Evolutionary conservation across 2,888 invertebrate species (phyloP), one percentile per base, ranked within the genome.

Genomic region (Parnassius glacialis): DNA sequence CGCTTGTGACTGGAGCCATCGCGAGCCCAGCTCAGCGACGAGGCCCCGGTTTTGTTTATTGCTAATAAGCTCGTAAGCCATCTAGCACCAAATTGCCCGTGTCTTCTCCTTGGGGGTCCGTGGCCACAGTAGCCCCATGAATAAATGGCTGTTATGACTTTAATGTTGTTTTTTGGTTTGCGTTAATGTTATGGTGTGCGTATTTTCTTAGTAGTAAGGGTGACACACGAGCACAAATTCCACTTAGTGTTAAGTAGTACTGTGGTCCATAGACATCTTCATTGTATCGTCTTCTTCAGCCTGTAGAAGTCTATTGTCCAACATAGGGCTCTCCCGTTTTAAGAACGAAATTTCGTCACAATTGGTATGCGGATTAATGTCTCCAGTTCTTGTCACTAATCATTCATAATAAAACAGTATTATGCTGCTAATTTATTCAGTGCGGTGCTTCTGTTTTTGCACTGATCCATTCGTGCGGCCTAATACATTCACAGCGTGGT

Each of bases 1-100:
- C 44, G 63, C 70, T 62, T 63, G 61, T 70, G 56, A 64, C 68
- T 65, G 65, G 66, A 61, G 64, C 64, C 60, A 68, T 64, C 64
- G 9, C 12, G n/a, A 2, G 3, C 9, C 0, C 45, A 11, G 53
- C 48, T 42, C 52, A 42, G 52, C 52, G 58, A 16, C 51, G 66
- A 66, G 71, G 74, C 82, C 83, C 81, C 77, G 64, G 79, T 80
- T 85, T 87, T 87, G 88, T 90, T 90, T 90, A 90, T 89, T 89
- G 89, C 90, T 90, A 90, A 90, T 90, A 90, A 90, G 86, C 79
- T 77, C 78, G 77, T 80, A 77, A 80, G 80, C 78, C 76, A 74
- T 74, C 74, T 75, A 68, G 75, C 70, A 73, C 76, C 75, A 80
- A 80, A 83, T 84, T 81, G 83, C 74, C 71, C 76, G 61, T 57